phyloP scores from a whole-genome alignment of 2,797 vertebrate species.

The Acipenser oxyrinchus region DNA sequence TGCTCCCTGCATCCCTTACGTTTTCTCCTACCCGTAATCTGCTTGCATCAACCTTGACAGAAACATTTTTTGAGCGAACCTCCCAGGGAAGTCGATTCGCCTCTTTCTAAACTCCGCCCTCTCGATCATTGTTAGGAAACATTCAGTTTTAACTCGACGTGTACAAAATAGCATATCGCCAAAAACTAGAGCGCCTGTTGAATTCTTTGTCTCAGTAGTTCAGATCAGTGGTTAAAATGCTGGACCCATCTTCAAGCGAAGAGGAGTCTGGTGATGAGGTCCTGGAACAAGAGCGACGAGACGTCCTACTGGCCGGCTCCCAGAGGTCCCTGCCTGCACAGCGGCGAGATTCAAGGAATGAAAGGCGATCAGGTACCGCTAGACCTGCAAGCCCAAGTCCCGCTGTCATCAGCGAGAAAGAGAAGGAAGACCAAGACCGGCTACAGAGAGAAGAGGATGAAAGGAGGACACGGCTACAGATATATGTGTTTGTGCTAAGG shows the following conservation, averaged over 20 bases:
- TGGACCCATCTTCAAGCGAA: conserved; percentile 94
- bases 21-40: background rate
- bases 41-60: conserved; percentile 13
- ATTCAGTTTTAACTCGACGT: conserved; percentile 56
- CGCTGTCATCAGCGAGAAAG: conserved; percentile 53
- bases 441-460: conserved; percentile 64
- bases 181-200: background rate
- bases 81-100: conserved; percentile 25
- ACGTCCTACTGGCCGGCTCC: conserved; percentile 41
- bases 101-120: conserved; percentile 42
- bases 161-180: conserved; percentile 34
- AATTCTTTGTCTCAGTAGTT: conserved; percentile 6
- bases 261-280: conserved; percentile 73
- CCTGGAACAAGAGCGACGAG: conserved; percentile 64
- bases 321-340: conserved; percentile 39
- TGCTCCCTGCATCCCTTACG: conserved; percentile 6
- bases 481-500: conserved; percentile 82
- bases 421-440: conserved; percentile 53
- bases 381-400: conserved; percentile 59
- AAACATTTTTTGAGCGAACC: conserved; percentile 22
- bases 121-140: conserved; percentile 34
- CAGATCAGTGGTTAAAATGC: conserved; percentile 52
- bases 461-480: conserved; percentile 73
- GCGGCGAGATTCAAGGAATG: conserved; percentile 31
- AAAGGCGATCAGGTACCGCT: conserved; percentile 32